Percentiles rank a stretch among this genome's conserved stretches.
Conservation (phyloP, 1,140 invertebrate genomes). For the Leguminivora glycinivorella region DNA sequence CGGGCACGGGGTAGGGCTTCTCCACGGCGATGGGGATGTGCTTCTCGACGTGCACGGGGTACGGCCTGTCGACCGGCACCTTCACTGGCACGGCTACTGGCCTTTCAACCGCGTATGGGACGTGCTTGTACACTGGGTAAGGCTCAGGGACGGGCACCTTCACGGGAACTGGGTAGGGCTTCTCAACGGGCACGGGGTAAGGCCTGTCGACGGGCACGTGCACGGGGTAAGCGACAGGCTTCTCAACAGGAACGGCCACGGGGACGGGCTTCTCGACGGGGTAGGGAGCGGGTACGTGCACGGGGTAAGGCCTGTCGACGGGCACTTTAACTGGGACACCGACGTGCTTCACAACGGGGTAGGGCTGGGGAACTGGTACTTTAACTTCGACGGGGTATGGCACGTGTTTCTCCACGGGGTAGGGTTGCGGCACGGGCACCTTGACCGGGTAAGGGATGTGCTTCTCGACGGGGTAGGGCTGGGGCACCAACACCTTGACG, state of each 20-base stretch:
- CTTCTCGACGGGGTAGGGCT: slow-evolving; percentile 85
- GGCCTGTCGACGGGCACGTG: slow-evolving; percentile 80
- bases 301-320: slow-evolving; percentile 81
- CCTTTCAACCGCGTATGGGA: slow-evolving; percentile 83
- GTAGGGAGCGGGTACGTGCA: slow-evolving; percentile 82
- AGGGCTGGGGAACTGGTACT: slow-evolving; percentile 81
- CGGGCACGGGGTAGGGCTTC: slow-evolving; percentile 80
- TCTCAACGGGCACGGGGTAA: slow-evolving; percentile 78
- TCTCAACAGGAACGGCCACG: slow-evolving; percentile 79
- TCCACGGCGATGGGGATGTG: slow-evolving; percentile 75
- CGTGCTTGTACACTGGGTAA: slow-evolving; percentile 79
- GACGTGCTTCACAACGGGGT: slow-evolving; percentile 80
- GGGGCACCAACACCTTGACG: slow-evolving; percentile 82
- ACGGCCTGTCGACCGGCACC: slow-evolving; percentile 80
- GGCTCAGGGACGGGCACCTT: slow-evolving; percentile 79
- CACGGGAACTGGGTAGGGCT: slow-evolving; percentile 79
- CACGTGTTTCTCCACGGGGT: slow-evolving; percentile 83
- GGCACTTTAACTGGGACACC: slow-evolving; percentile 78
- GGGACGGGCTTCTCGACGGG: slow-evolving; percentile 81
- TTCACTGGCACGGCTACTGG: slow-evolving; percentile 83
- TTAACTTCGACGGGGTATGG: slow-evolving; percentile 82
- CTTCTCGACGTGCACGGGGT: slow-evolving; percentile 79
- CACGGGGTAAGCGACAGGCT: slow-evolving; percentile 81
- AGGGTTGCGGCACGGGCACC: slow-evolving; percentile 81
- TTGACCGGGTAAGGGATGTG: slow-evolving; percentile 82